Evolutionary conservation across 1,140 invertebrate species (phyloP), one percentile per base, ranked within the genome.

Genomic region (Rhopalosiphum padi): DNA sequence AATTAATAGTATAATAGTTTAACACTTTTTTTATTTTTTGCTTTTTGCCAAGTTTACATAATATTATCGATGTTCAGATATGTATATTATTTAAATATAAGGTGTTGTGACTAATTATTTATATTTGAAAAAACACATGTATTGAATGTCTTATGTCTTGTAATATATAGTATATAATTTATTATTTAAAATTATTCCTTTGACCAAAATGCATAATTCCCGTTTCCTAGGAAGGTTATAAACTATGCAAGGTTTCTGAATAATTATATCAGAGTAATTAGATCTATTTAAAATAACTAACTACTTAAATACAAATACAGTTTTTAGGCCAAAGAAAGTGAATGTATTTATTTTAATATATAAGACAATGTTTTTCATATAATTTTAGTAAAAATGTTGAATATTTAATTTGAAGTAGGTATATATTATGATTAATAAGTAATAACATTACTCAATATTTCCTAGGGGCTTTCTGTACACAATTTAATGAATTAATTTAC

Each of bases 281-380:
- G 35, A 94, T 95, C 37, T 18, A 46, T 22, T 51, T 88, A 51
- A 35, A 88, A 88, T 15, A 48, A 35, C n/a, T 46, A 88, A 35
- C 18, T 35, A 30, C 11, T 21, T 46, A 43, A n/a, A 43, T 87
- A 87, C 35, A 25, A 43, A 43, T 43, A 25, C 4, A 30, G 37
- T 87, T 87, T 46, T 46, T 21, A 88, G 51, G 21, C n/a, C 87
- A 35, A 48, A 89, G 87, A 89, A 89, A 89, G 87, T 53, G 48
- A 89, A 89, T 53, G 87, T 89, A 77, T 18, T n/a, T 6, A 5
- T 18, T 15, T n/a, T 77, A 68, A 68, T 51, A 35, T n/a, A 35
- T 53, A 89, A n/a, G n/a, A 53, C 21, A 37, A 53, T 43, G 11
- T n/a, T 87, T 87, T 46, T 87, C 41, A 77, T 87, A 43, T 4